Conservation (phyloP, 1,140 invertebrate genomes). For the Vanessa atalanta region DNA sequence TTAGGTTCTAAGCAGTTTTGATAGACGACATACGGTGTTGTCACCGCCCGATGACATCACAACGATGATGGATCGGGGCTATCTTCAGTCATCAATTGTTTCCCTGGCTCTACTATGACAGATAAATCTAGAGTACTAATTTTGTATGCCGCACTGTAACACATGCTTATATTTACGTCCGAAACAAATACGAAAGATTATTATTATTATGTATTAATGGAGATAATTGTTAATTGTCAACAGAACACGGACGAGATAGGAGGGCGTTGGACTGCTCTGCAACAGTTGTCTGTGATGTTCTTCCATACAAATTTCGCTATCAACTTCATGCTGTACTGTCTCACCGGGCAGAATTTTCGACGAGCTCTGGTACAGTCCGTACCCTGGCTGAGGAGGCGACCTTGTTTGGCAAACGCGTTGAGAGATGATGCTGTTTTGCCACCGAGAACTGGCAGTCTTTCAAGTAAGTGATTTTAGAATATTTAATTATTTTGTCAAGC, state of each 20-base stretch:
- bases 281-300: conserved; percentile 81
- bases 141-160: too few relatives aligned
- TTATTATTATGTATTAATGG: background rate
- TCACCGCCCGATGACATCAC: too few relatives aligned
- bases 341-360: conserved; percentile 90
- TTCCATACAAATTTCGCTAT: conserved; percentile 92
- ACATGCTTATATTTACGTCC: too few relatives aligned
- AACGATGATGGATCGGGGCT: too few relatives aligned
- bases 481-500: background rate
- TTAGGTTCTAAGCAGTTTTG: too few relatives aligned
- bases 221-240: conserved; percentile 2
- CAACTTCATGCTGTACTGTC: conserved; percentile 92
- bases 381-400: conserved; percentile 39
- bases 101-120: too few relatives aligned
- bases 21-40: too few relatives aligned
- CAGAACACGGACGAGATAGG: conserved; percentile 49
- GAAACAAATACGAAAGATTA: too few relatives aligned
- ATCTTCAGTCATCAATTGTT: too few relatives aligned
- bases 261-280: conserved; percentile 76
- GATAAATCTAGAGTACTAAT: too few relatives aligned
- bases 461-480: conserved; percentile 51
- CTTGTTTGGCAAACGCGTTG: conserved; percentile 37
- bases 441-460: conserved; percentile 47
- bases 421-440: conserved; percentile 34
- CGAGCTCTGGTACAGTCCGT: conserved; percentile 77